Evolutionary conservation across 64 coral and sea anemone genomes (phyloP).

Genomic region (Pachyseris speciosa): DNA sequence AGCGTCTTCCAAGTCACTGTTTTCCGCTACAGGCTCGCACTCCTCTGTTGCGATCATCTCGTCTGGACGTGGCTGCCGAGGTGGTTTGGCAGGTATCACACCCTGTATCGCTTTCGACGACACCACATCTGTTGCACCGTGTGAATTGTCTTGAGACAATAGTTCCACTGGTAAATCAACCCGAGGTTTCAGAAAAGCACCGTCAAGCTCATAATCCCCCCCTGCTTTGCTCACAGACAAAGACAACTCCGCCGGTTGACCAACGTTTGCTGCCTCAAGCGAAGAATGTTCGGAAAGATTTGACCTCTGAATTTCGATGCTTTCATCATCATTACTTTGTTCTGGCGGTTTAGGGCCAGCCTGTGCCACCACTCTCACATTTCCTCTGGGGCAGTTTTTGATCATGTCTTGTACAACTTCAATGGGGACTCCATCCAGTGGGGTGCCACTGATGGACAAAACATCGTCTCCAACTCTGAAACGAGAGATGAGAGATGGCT

Average conservation of each 20-base stretch:
- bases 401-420: slow-evolving; percentile 68
- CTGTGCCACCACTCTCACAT: slow-evolving; percentile 65
- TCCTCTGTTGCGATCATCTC: not conserved
- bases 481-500: not conserved
- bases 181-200: not conserved
- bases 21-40: not conserved
- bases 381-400: slow-evolving; percentile 75
- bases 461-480: slow-evolving; percentile 84
- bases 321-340: not conserved
- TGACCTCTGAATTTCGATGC: no score
- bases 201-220: not conserved
- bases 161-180: not conserved
- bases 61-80: not conserved
- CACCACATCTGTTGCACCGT: not conserved
- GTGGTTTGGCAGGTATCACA: not conserved
- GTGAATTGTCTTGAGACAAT: not conserved
- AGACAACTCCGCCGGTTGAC: not conserved
- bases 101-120: not conserved
- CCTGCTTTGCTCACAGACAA: not conserved
- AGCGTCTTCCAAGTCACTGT: not conserved
- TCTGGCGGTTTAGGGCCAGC: slow-evolving; percentile 1
- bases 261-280: not conserved
- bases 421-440: slow-evolving; percentile 12
- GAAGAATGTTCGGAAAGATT: not conserved
- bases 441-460: slow-evolving; percentile 56